Evolutionary conservation across 1,140 invertebrate species (phyloP).

Genomic region (Aphidius ervi): DNA sequence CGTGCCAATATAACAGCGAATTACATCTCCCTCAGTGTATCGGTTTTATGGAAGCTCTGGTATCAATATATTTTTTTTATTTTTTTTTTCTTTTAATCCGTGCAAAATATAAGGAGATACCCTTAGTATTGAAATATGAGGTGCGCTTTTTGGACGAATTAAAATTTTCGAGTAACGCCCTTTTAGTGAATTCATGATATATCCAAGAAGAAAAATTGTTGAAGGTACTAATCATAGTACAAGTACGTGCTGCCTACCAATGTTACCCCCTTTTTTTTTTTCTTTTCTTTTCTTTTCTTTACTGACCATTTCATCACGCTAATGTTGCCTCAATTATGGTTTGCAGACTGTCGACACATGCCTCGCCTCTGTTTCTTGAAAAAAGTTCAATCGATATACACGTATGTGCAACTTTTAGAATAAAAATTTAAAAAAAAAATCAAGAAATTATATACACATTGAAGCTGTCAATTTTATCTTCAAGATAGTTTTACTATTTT

Average conservation of each 20-base stretch:
- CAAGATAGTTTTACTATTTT: no score
- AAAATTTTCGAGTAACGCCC: slow-evolving; percentile 43
- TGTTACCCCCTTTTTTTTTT: slow-evolving; percentile 44
- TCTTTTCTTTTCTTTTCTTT: slow-evolving; percentile 31
- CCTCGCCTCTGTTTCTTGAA: no score
- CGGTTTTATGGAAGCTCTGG: no score
- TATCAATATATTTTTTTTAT: not conserved
- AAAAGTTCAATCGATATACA: no score
- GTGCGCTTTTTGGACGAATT: slow-evolving; percentile 31
- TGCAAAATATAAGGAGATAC: not conserved
- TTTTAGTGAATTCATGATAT: slow-evolving; percentile 41
- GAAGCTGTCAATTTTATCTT: no score
- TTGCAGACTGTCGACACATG: slow-evolving; percentile 18
- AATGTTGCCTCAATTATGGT: slow-evolving; percentile 47
- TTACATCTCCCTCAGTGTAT: slow-evolving; percentile 2
- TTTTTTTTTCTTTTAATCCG: not conserved
- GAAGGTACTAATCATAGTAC: slow-evolving; percentile 45
- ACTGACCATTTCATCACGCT: slow-evolving; percentile 36
- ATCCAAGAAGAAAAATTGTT: slow-evolving; percentile 18
- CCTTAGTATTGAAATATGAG: no score
- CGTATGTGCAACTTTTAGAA: no score
- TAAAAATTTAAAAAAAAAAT: no score
- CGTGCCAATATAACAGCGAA: slow-evolving; percentile 24
- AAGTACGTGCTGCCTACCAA: slow-evolving; percentile 35
- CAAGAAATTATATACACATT: no score